Evolutionary conservation across 2,797 vertebrate genomes (phyloP).

Genomic region (Xyrichtys novacula): DNA sequence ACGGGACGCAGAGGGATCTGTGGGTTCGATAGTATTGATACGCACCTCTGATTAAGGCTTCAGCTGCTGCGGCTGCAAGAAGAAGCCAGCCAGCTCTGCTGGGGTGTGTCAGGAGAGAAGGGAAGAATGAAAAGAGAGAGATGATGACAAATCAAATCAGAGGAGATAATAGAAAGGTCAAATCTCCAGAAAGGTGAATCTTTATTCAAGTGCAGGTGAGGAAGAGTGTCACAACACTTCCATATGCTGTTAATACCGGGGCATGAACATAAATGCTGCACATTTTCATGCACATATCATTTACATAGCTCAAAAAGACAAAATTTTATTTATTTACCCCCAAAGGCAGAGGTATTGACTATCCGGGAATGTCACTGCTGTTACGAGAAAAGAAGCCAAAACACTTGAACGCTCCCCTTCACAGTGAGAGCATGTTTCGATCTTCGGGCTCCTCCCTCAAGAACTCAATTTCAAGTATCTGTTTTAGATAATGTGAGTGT

Average conservation of each 20-base stretch:
- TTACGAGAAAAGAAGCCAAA: not conserved
- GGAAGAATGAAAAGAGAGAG: slow-evolving; percentile 8
- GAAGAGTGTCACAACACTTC: slow-evolving; percentile 36
- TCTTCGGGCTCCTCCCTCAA: not conserved
- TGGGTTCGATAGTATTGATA: slow-evolving; percentile 76
- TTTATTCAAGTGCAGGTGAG: slow-evolving; percentile 36
- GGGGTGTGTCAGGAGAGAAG: slow-evolving; percentile 29
- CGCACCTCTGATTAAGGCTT: slow-evolving; percentile 70
- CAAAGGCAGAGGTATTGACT: not conserved
- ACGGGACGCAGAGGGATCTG: slow-evolving; percentile 70
- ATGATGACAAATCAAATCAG: slow-evolving; percentile 32
- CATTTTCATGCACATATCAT: slow-evolving; percentile 16
- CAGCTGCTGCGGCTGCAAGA: slow-evolving; percentile 41
- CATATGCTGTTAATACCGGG: slow-evolving; percentile 36
- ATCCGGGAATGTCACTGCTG: not conserved
- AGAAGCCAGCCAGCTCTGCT: slow-evolving; percentile 2
- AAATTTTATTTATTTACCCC: slow-evolving; percentile 10
- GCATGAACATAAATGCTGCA: slow-evolving; percentile 15
- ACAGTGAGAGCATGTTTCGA: not conserved
- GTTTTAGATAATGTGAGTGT: slow-evolving; percentile 27
- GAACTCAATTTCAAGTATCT: slow-evolving; percentile 13
- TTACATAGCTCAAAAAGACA: slow-evolving; percentile 29
- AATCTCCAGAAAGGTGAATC: slow-evolving; percentile 42
- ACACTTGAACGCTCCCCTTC: not conserved
- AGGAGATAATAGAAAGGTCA: slow-evolving; percentile 58